Evolutionary conservation across 2,888 invertebrate genomes (phyloP), one percentile per base, ranked within the genome.

Genomic region (Bellardia bayeri): DNA sequence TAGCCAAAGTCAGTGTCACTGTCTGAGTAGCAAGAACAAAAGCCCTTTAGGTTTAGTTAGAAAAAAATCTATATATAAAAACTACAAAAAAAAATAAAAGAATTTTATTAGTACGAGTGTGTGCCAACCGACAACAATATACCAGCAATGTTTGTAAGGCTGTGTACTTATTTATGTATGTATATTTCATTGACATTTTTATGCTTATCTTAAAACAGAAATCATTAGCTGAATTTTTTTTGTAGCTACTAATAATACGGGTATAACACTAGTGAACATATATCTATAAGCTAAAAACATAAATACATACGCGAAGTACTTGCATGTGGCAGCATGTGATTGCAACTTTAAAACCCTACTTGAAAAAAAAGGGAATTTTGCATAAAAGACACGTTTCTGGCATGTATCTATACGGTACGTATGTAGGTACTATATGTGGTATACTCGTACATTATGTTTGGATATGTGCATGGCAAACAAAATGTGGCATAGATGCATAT

Each of bases 381-480:
- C 85, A 85, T 85, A 85, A 87, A 85, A 85, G 82, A 85, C 87
- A 87, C 85, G 87, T 87, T 87, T 87, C 85, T 82, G 66, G 69
- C 54, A 75, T 85, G 78, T 63, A 83, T 72, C 2, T 74, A 66
- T 58, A 64, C 33, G 54, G 42, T 42, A n/a, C 23, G 42, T 63
- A 33, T 33, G 7, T 61, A 23, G 23, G 23, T 23, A 23, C 23
- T 23, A 37, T 74, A 66, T 58, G 54, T 42, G 42, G 16, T 42
- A n/a, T 45, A 11, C 23, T 9, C 7, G 6, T 6, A 33, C 6
- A 2, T 30, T 61, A 7, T 40, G 64, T 45, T 74, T 64, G 58
- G 8, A n/a, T 75, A 14, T 75, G 30, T 64, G 82, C 37, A 75
- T 58, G 54, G 45, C 37, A 58, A 74, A 80, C 40, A 80, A 42